phyloP scores from a whole-genome alignment of 2,888 invertebrate genomes.

The Mimachlamys varia region DNA sequence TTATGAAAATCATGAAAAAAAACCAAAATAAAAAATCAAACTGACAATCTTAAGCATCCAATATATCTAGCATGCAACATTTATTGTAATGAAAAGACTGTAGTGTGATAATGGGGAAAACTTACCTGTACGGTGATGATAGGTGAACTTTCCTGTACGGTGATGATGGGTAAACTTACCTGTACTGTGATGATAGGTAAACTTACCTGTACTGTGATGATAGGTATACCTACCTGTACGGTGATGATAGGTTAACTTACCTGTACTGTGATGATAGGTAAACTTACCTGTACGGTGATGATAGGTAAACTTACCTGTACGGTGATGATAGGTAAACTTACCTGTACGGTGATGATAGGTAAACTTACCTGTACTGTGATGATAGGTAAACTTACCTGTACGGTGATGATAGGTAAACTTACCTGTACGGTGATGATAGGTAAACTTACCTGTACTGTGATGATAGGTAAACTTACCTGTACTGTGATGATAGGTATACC shows the following conservation, averaged over 20 bases:
- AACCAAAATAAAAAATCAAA: too few relatives aligned
- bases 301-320: slow-evolving; percentile 78
- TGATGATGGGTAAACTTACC: slow-evolving; percentile 64
- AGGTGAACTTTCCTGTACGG: slow-evolving; percentile 71
- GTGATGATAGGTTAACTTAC: too few relatives aligned
- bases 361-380: too few relatives aligned
- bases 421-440: slow-evolving; percentile 79
- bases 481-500: background rate
- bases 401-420: slow-evolving; percentile 80
- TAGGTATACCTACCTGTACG: too few relatives aligned
- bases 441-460: too few relatives aligned
- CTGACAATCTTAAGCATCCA: too few relatives aligned
- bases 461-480: slow-evolving; percentile 56
- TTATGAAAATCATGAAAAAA: background rate
- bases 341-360: too few relatives aligned
- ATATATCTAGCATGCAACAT: too few relatives aligned
- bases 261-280: too few relatives aligned
- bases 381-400: slow-evolving; percentile 64
- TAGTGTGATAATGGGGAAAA: slow-evolving; percentile 76
- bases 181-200: slow-evolving; percentile 82
- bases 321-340: slow-evolving; percentile 79
- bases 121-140: slow-evolving; percentile 39
- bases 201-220: slow-evolving; percentile 62
- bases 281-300: background rate
- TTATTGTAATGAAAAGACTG: slow-evolving; percentile 82